Base-by-base conservation (phyloP, 2,888 invertebrate genomes). In the Xestoiulus laeticollis region DNA sequence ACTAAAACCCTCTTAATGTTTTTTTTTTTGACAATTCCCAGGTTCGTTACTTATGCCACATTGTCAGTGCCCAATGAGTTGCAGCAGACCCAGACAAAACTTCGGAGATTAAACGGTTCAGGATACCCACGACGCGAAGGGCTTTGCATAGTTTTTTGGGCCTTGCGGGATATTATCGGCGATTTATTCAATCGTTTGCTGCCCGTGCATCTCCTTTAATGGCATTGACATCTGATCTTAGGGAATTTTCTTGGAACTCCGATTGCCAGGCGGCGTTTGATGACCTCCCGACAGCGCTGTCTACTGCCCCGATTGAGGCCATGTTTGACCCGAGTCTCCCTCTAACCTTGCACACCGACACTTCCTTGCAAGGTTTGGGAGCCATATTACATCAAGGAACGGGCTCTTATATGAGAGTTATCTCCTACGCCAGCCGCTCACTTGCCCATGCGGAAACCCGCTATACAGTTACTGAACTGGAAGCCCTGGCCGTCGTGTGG, bases 341-440 rank as follows among this genome's bases (percentile, higher is more conserved):
- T 22, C 68, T 88, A 33, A n/a, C 33, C 2, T 33, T 88, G 10
- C 30, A 26, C 33, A 85, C 88, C n/a, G 88, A 88, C 85, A 85
- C 88, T 22, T 32, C 19, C 1, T 8, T 38, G 14, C 6, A 1
- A 2, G 68, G 85, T 0, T 6, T 88, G 6, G 86, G 88, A 4
- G 86, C 88, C 1, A n/a, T 86, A 0, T 32, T 86, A 0, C 26
- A 44, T 22, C 86, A 88, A 1, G 38, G n/a, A n/a, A 14, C 1
- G 0, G 1, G 4, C 0, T 0, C 0, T 0, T 8, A 33, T 2
- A 16, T 38, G 8, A 6, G 14, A 1, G 43, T 85, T 1, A 10
- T 88, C 0, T 82, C 26, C 2, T 88, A 82, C 82, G 43, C 48
- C 1, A 82, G 82, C 19, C 38, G 86, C 12, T 22, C 59, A 1